Evolutionary conservation across 2,113 vertebrate species (phyloP).

Genomic region (Amblyornis subalaris): DNA sequence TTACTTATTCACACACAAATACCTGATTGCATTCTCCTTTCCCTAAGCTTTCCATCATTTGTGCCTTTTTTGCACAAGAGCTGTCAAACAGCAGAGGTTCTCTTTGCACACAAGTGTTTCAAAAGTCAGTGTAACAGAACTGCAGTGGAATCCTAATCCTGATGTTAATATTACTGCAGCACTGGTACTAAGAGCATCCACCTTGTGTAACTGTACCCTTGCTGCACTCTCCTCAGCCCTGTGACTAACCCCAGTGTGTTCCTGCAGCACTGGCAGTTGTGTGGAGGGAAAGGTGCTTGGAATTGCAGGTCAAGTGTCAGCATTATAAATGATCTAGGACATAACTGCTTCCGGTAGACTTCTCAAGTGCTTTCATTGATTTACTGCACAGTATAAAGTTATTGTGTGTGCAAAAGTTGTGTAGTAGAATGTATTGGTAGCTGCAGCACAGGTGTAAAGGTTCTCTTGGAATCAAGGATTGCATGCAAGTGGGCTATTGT

Average conservation of each 20-base stretch:
- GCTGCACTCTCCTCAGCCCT: neutral
- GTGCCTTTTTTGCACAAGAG: neutral
- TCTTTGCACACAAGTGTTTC: neutral
- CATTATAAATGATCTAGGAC: neutral
- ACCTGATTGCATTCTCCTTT: neutral
- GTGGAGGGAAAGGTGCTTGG: neutral
- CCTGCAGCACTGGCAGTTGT: neutral
- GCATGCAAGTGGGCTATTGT: neutral
- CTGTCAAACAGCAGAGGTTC: neutral
- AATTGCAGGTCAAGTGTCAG: neutral
- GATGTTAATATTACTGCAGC: neutral
- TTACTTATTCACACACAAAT: neutral
- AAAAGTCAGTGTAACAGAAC: neutral
- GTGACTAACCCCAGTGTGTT: neutral
- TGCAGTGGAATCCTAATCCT: neutral
- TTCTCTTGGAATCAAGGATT: neutral
- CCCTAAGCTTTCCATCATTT: neutral
- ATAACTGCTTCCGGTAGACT: neutral
- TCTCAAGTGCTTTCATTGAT: neutral
- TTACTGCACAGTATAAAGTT: neutral
- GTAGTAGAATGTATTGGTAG: neutral
- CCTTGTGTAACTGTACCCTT: neutral
- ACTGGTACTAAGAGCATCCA: neutral
- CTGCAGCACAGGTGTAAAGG: neutral
- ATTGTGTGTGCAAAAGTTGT: neutral